Evolutionary conservation across 37 sponge, comb jelly and placozoan genomes (phyloP).

Genomic region (Tethya wilhelma): DNA sequence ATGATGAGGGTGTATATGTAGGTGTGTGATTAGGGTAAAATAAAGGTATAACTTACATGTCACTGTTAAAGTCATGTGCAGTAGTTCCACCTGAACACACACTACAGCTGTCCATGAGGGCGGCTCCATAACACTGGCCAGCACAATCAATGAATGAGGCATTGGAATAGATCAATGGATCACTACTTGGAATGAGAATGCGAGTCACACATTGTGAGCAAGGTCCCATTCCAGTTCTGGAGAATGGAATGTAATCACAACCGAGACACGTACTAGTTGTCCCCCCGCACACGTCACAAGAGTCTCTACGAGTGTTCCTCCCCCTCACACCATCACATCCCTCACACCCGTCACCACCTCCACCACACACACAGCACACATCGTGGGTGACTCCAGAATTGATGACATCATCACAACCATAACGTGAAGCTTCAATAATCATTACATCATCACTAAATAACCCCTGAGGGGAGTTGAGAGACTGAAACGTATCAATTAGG

Average conservation of each 20-base stretch:
- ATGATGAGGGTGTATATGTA: too few relatives aligned
- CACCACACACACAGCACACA: slow-evolving; percentile 89
- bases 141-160: slow-evolving; percentile 63
- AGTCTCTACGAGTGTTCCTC: slow-evolving; percentile 36
- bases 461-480: slow-evolving; percentile 51
- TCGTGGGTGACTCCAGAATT: slow-evolving; percentile 69
- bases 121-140: slow-evolving; percentile 68
- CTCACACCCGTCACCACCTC: slow-evolving; percentile 57
- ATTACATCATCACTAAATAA: slow-evolving; percentile 60
- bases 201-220: slow-evolving; percentile 61
- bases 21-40: not conserved
- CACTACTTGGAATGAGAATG: not conserved
- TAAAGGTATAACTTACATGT: slow-evolving; percentile 64
- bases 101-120: slow-evolving; percentile 71
- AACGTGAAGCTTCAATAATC: slow-evolving; percentile 39
- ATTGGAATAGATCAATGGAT: not conserved
- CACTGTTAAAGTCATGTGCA: slow-evolving; percentile 51
- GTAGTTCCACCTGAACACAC: slow-evolving; percentile 66
- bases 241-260: slow-evolving; percentile 88
- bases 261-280: slow-evolving; percentile 57
- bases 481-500: slow-evolving; percentile 47
- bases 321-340: slow-evolving; percentile 65
- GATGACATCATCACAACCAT: slow-evolving; percentile 74
- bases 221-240: slow-evolving; percentile 8
- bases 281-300: slow-evolving; percentile 66